Base-by-base conservation (phyloP, 1,140 invertebrate species). In the Drosophila littoralis region DNA sequence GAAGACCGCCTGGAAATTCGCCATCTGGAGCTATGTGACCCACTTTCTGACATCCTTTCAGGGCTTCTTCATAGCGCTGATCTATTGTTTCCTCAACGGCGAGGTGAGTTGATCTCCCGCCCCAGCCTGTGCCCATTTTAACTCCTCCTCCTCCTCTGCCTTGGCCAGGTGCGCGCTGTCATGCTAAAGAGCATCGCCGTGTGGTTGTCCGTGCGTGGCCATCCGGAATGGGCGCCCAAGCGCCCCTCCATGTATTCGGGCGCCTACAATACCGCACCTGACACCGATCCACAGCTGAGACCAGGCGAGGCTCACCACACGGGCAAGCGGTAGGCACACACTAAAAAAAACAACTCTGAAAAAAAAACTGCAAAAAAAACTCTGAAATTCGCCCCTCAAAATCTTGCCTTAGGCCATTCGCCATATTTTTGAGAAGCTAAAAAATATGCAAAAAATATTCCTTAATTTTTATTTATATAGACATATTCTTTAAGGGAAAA, bases 71-170 rank as follows among this genome's bases (percentile, higher is more conserved):
- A 95, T 98, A 32, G 95, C 96, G 0, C 94, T 96, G 2, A 93
- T 98, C 15, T 98, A 98, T 91, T 98, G 97, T 90, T 98, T 98
- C 80, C 92, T 97, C 35, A 98, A 98, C 81, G 96, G 96, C 55
- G 97, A 98, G 95, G 97, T 97, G 93, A 94, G 78, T 79, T 42
- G 13, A 54, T 57, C 8, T 12, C 8, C 0, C 6, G 42, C 3
- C 35, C 13, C 6, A 6, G 32, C 12, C 5, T 8, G 5, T 52
- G 50, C 9, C 32, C 17, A 28, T 22, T 50, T 54, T 2, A 17
- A 12, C 3, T n/a, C 7, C 7, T 38, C 8, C 28, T n/a, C 0
- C 22, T 36, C 1, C 2, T 0, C 10, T 42, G 6, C 13, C 10
- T 35, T 28, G 17, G 1, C 3, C 59, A 95, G 94, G 94, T 95